Evolutionary conservation across 1,140 invertebrate genomes (phyloP).

Genomic region (Helicoverpa zea): DNA sequence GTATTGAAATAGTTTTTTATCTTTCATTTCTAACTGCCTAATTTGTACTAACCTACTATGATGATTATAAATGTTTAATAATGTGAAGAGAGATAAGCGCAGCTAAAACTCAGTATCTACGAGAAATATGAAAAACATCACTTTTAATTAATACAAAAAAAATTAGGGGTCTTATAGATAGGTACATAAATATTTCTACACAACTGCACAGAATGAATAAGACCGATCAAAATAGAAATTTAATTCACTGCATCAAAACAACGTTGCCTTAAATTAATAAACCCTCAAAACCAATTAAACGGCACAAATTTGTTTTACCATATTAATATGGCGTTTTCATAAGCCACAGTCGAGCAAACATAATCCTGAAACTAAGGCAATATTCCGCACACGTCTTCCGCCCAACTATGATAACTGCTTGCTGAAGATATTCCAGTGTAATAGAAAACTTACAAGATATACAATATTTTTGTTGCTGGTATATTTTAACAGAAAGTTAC

Average conservation of each 20-base stretch:
- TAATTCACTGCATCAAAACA: neutral
- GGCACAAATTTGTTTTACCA: conserved; percentile 33
- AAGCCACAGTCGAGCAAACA: conserved; percentile 41
- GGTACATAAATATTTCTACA: too few species aligned
- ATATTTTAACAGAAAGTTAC: neutral
- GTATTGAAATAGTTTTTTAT: too few species aligned
- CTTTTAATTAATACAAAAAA: too few species aligned
- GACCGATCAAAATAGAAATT: too few species aligned
- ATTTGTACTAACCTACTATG: too few species aligned
- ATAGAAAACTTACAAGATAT: conserved; percentile 38
- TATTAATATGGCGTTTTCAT: conserved; percentile 47
- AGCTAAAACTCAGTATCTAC: too few species aligned
- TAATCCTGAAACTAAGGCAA: conserved; percentile 47
- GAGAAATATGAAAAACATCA: too few species aligned
- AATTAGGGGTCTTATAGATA: too few species aligned
- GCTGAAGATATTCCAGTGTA: conserved; percentile 38
- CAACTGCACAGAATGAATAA: too few species aligned
- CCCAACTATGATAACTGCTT: conserved; percentile 42
- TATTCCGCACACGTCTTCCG: conserved; percentile 42
- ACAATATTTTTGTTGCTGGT: conserved; percentile 23
- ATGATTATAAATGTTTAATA: too few species aligned
- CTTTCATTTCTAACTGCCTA: too few species aligned
- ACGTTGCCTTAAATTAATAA: conserved; percentile 20
- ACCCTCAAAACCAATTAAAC: conserved; percentile 43
- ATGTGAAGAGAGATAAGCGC: too few species aligned